Conservation (phyloP, 2,888 invertebrate species). For the Hirtodrosophila duncani region DNA sequence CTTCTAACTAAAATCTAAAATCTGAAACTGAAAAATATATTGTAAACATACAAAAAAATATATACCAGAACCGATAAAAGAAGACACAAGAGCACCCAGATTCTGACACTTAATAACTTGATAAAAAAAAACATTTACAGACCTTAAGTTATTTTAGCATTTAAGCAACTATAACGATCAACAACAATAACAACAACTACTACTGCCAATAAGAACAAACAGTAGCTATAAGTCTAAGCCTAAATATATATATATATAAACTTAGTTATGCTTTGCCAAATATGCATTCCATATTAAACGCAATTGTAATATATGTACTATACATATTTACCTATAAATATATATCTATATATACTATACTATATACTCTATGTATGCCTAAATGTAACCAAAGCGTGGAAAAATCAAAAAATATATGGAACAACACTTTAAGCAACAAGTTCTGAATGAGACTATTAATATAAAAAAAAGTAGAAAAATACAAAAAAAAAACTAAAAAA, state of each 20-base stretch:
- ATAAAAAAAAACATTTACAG: constrained; percentile 16
- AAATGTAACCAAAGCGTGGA: constrained; percentile 6
- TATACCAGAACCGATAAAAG: constrained; percentile 21
- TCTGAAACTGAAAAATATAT: constrained; percentile 16
- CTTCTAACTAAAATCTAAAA: constrained; percentile 24
- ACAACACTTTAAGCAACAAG: constrained; percentile 74
- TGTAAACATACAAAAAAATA: constrained; percentile 12
- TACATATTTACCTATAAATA: constrained; percentile 20
- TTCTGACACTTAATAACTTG: constrained; percentile 53
- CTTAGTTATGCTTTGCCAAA: constrained; percentile 33
- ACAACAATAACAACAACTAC: constrained; percentile 34
- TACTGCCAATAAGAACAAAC: constrained; percentile 79
- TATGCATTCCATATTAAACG: constrained; percentile 37
- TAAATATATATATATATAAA: constrained; percentile 27
- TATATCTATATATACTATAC: constrained; percentile 19
- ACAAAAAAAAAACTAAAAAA: constrained; percentile 7
- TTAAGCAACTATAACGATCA: no score
- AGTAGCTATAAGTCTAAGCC: constrained; percentile 75
- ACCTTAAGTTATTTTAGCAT: constrained; percentile 16
- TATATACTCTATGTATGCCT: no score
- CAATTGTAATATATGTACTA: constrained; percentile 56
- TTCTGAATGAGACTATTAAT: constrained; percentile 79
- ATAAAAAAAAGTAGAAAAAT: constrained; percentile 29
- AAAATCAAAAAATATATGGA: constrained; percentile 70
- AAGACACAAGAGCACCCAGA: constrained; percentile 68